Evolutionary conservation across 1,140 invertebrate genomes (phyloP), one percentile per base, ranked within the genome.

Genomic region (Drosophila micromelanica): DNA sequence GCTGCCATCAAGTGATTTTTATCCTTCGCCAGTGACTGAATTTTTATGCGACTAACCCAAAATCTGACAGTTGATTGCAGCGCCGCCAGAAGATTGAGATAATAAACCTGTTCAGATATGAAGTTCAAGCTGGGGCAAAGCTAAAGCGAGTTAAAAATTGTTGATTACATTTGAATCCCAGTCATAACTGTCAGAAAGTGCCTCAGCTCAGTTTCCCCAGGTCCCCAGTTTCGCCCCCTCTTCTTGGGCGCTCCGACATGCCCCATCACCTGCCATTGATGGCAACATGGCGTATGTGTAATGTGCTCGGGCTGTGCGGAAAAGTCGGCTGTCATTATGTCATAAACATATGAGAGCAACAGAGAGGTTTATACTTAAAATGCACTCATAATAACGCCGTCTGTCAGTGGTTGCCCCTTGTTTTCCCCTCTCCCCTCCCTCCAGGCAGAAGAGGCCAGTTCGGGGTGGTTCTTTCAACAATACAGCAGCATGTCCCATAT

Each of bases 91-190:
- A 48, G 59, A 76, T 76, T 61, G 59, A 46, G 51, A 63, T 63
- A 71, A 64, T 68, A 71, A 64, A 62, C 60, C 71, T 61, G 60
- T 80, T 75, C 56, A 20, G 13, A 35, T 32, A 13, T 48, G 23
- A 63, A 46, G 38, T 54, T 61, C 35, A 61, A 17, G 65, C 32
- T 23, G 49, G 32, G n/a, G 49, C 32, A 35, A 69, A 60, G 64
- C 30, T 48, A 59, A 65, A 60, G 54, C 64, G 64, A 72, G 55
- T 80, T 72, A 64, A 85, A 75, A 81, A 62, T 78, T 62, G 74
- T 80, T 86, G 81, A 81, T 86, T 87, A 81, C 82, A 86, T 87
- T 87, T 87, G 82, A 86, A 87, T 87, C 82, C 78, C 73, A 80
- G 82, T 87, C 81, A 87, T 87, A 81, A 86, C 74, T 87, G 81